Evolutionary conservation across 2,113 vertebrate genomes (phyloP), one percentile per base, ranked within the genome.

Genomic region (Podarcis muralis): DNA sequence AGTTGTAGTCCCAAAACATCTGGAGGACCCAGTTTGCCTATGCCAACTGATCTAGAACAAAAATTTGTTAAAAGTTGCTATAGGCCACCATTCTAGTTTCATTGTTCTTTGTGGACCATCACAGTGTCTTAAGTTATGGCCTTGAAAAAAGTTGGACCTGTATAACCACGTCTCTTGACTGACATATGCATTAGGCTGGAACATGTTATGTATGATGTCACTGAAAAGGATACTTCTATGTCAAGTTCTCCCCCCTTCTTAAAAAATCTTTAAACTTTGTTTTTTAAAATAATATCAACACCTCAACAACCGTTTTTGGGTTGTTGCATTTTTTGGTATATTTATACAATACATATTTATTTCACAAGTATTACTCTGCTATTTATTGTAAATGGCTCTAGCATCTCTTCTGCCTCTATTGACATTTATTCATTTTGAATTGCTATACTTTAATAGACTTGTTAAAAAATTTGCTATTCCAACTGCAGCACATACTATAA

Each of bases 351-450:
- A 48, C 8, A 48, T 23, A 68, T 37, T 76, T 30, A 6, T 85
- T 40, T 86, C 66, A 22, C 25, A 86, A 69, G 23, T 18, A 83
- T 2, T 71, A 3, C 3, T 22, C 82, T 71, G 3, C 5, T 57
- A 72, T 74, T 35, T 57, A 37, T 32, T 18, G 30, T 35, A 81
- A 81, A 11, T 32, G 25, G 15, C 8, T 37, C 23, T 59, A 82
- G 1, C 23, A 20, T 68, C 79, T 35, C 59, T 43, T 4, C 35
- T 20, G 3, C 25, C 32, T 82, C 22, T 66, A 13, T 66, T 83
- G 16, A 88, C 2, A 65, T 77, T 15, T 3, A 88, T 88, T 91
- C 90, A 87, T 84, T 92, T 89, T 89, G 80, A 88, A 88, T 91
- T 74, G 82, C 65, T 88, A 87, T 88, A 87, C 43, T 90, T 93